phyloP scores from a whole-genome alignment of 2,888 invertebrate genomes.

The Tanytarsus gracilentus region DNA sequence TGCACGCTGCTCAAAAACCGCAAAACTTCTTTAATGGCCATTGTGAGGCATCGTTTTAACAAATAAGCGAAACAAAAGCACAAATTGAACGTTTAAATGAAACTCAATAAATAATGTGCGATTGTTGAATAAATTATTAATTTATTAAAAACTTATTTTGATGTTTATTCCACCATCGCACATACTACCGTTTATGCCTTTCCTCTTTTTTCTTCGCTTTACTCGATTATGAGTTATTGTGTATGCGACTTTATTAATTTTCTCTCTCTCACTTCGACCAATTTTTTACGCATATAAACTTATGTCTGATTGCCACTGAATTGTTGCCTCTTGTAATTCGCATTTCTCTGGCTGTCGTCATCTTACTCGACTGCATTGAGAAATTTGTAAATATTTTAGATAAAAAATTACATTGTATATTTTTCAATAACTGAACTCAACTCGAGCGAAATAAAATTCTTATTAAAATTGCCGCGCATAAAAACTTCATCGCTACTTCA shows the following conservation, averaged over 20 bases:
- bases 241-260: constrained; percentile 24
- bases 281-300: constrained; percentile 22
- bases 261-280: constrained; percentile 5
- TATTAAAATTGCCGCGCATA: too few relatives aligned
- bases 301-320: constrained; percentile 13
- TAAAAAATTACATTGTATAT: too few relatives aligned
- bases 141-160: constrained; percentile 11
- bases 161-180: neutral
- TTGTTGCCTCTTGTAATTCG: constrained; percentile 4
- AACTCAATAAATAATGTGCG: neutral
- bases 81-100: neutral
- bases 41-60: too few relatives aligned
- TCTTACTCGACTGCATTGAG: too few relatives aligned
- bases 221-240: constrained; percentile 16
- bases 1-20: too few relatives aligned
- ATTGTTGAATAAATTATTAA: constrained; percentile 12
- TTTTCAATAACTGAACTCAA: too few relatives aligned
- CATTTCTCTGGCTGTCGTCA: neutral
- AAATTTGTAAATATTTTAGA: too few relatives aligned
- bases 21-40: too few relatives aligned
- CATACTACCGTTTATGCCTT: neutral
- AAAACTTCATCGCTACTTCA: too few relatives aligned
- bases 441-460: too few relatives aligned
- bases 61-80: neutral
- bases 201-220: neutral